Conservation (phyloP, 2,888 invertebrate genomes). For the Priocnemis perturbator region DNA sequence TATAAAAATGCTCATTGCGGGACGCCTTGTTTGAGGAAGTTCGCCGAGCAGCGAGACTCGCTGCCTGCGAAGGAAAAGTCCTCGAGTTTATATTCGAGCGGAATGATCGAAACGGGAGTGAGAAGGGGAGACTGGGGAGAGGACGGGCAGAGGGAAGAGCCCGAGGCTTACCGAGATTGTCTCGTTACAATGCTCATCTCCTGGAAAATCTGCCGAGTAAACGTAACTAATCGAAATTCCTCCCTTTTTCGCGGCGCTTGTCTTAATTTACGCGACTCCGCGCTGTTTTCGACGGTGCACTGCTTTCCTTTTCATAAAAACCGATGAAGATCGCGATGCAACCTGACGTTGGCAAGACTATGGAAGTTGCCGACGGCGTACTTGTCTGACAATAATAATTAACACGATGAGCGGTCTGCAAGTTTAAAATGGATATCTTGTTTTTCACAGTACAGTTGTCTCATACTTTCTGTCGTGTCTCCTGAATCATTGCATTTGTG, state of each 20-base stretch:
- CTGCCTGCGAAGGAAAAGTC: conserved; percentile 1
- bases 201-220: conserved; percentile 28
- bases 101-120: conserved; percentile 10
- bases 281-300: too few relatives aligned
- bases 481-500: too few relatives aligned
- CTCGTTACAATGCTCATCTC: conserved; percentile 28
- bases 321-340: too few relatives aligned
- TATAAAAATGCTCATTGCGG: conserved; percentile 31
- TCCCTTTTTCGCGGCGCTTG: not conserved
- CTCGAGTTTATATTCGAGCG: conserved; percentile 10
- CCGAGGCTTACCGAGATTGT: conserved; percentile 18
- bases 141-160: conserved; percentile 7
- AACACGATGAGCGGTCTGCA: too few relatives aligned
- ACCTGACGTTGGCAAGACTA: too few relatives aligned
- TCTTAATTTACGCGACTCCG: too few relatives aligned
- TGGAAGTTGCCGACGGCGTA: too few relatives aligned
- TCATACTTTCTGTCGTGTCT: too few relatives aligned
- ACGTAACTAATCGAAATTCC: conserved; percentile 25
- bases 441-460: too few relatives aligned
- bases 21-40: conserved; percentile 18
- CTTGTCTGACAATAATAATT: too few relatives aligned
- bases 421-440: too few relatives aligned
- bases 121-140: conserved; percentile 3
- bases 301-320: too few relatives aligned
- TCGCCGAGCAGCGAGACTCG: not conserved